Evolutionary conservation across 1,140 invertebrate genomes (phyloP), one percentile per base, ranked within the genome.

Genomic region (Polypedilum vanderplanki): DNA sequence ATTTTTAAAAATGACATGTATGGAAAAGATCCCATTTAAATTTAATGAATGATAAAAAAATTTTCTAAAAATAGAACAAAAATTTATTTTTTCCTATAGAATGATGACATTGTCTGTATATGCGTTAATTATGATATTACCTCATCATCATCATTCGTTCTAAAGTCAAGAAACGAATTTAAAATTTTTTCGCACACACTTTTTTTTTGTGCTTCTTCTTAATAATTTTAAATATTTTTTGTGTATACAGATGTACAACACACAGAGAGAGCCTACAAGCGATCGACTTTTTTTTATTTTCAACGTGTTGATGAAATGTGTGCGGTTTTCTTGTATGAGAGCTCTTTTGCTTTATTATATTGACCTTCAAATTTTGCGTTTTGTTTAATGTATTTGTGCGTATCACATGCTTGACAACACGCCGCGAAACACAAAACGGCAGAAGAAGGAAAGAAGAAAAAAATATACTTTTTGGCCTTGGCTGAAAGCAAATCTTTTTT

Each of bases 361-460:
- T 70, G 65, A 70, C 65, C 65, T 70, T 70, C 65, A 70, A 70
- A 70, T 70, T 70, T 70, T 70, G 65, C 65, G 65, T 70, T 70
- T 70, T 70, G 46, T 70, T 20, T 20, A 18, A 22, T 70, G 65
- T 70, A 70, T 5, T 70, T 22, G 65, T 70, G 65, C 65, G 65
- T 70, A 70, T 70, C 20, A 70, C 65, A 70, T 70, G 65, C 65
- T 22, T 70, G 65, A 70, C 65, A 70, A 70, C 65, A 22, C 65
- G 17, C 20, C 17, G 65, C 65, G 65, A 18, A 70, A 70, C 20
- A 70, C 46, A 57, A 17, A 57, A 57, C 46, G 46, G n/a, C 46
- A 15, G 46, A 57, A 57, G n/a, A 57, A 57, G n/a, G n/a, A 57
- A 57, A 17, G 18, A 17, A 67, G 64, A 10, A 20, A 67, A 12